These are phyloP conservation scores for Pterocles burchelli DNA, from an alignment of 2,113 vertebrate genomes.

Conservation along the genomic window DNA sequence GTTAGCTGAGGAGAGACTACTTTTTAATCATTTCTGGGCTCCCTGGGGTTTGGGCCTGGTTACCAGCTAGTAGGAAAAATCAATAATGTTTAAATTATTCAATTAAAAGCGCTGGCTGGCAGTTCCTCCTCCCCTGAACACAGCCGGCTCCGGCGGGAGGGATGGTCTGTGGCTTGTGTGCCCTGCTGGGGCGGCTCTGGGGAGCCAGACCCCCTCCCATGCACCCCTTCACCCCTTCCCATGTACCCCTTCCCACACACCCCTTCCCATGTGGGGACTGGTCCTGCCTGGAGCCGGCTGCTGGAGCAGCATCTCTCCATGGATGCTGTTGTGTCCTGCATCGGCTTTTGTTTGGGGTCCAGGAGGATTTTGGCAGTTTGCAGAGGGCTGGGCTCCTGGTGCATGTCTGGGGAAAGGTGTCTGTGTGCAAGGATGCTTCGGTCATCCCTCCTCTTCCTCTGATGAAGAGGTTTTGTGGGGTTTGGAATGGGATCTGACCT, in stretches of 20 bases:
- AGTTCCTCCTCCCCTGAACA: not conserved
- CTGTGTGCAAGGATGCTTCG: fast-evolving
- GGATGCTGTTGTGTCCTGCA: fast-evolving
- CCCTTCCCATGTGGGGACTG: not conserved
- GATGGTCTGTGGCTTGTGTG: not conserved
- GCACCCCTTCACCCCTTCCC: no score
- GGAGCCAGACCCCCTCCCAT: not conserved
- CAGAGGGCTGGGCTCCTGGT: not conserved
- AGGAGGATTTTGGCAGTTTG: fast-evolving
- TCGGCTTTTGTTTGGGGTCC: not conserved
- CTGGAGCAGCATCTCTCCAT: fast-evolving
- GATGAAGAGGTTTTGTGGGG: not conserved
- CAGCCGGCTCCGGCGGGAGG: not conserved
- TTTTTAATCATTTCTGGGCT: conserved; percentile 43
- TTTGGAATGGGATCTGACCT: not conserved
- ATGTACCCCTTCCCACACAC: not conserved
- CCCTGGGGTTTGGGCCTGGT: not conserved
- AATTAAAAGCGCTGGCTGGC: not conserved
- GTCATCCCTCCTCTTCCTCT: fast-evolving
- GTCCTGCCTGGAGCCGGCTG: not conserved
- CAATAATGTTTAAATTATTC: conserved; percentile 53
- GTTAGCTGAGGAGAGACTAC: not conserved
- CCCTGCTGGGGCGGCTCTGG: not conserved
- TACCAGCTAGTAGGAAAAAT: conserved; percentile 47
- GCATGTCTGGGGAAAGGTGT: no score